These are phyloP conservation scores for Muntiacus reevesi DNA, from an alignment of 2,113 vertebrate species.

Conservation along the genomic window DNA sequence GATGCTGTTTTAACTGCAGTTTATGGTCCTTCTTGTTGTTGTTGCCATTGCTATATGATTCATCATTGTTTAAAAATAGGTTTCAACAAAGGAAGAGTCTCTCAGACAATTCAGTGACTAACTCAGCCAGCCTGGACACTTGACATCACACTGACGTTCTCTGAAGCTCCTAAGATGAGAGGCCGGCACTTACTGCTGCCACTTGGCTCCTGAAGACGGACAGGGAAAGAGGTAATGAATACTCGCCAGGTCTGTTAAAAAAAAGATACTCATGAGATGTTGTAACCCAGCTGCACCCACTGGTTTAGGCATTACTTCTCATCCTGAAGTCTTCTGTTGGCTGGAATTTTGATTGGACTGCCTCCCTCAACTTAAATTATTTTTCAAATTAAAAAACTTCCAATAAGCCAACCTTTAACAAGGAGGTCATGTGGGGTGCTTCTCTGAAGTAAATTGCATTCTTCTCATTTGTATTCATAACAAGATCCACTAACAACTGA, in stretches of 20 bases:
- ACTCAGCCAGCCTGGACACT: neutral
- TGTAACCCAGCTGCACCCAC: neutral
- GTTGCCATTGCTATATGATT: neutral
- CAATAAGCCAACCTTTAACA: conserved; percentile 56
- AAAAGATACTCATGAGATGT: neutral
- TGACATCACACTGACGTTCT: neutral
- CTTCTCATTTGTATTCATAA: conserved; percentile 59
- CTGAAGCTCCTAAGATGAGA: neutral
- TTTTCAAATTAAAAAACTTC: conserved; percentile 64
- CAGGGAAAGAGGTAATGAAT: neutral
- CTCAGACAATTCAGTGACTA: neutral
- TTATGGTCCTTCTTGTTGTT: neutral
- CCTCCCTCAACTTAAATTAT: neutral
- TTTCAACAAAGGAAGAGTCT: neutral
- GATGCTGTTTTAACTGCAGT: neutral
- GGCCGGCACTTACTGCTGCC: neutral
- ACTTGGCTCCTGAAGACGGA: neutral
- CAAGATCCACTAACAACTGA: conserved; percentile 24
- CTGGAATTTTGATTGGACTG: neutral
- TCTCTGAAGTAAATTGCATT: conserved; percentile 67
- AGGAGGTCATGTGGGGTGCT: conserved; percentile 20
- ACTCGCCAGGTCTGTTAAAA: neutral
- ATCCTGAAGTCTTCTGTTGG: neutral
- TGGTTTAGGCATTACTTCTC: neutral
- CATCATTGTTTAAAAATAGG: neutral